Percentiles rank a stretch among this genome's conserved stretches.
These are phyloP conservation scores for Myiotriccus ornatus DNA, from an alignment of 2,797 vertebrate species.

Conservation along the genomic window DNA sequence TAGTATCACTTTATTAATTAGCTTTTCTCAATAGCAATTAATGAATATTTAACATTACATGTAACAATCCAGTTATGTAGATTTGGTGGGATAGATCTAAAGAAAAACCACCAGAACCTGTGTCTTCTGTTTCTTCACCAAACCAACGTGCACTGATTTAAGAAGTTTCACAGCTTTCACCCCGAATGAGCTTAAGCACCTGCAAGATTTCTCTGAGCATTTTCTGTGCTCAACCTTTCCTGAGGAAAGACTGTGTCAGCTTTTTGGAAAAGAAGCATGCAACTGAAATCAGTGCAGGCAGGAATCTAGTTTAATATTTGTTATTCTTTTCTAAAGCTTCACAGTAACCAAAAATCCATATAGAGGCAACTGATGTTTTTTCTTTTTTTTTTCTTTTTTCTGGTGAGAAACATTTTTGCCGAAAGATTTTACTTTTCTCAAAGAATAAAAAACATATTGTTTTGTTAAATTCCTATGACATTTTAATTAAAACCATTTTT, in stretches of 20 bases:
- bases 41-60: background rate
- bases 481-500: constrained; percentile 47
- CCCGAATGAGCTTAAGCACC: background rate
- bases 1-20: background rate
- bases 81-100: background rate
- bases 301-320: background rate
- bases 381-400: background rate
- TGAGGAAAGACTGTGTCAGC: background rate
- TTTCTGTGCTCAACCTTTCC: background rate
- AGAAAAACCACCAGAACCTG: background rate
- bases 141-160: background rate
- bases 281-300: background rate
- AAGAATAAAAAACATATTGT: background rate
- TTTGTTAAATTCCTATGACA: background rate
- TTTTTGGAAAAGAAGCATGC: background rate
- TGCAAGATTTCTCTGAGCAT: background rate
- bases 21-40: background rate
- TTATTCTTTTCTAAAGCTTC: background rate
- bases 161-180: background rate
- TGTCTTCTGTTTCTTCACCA: background rate
- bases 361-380: background rate
- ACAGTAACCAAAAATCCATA: background rate
- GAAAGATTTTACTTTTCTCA: background rate
- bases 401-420: background rate
- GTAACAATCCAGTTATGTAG: background rate